phyloP scores from a whole-genome alignment of 2,888 invertebrate species.

The Drosophila emarginata region DNA sequence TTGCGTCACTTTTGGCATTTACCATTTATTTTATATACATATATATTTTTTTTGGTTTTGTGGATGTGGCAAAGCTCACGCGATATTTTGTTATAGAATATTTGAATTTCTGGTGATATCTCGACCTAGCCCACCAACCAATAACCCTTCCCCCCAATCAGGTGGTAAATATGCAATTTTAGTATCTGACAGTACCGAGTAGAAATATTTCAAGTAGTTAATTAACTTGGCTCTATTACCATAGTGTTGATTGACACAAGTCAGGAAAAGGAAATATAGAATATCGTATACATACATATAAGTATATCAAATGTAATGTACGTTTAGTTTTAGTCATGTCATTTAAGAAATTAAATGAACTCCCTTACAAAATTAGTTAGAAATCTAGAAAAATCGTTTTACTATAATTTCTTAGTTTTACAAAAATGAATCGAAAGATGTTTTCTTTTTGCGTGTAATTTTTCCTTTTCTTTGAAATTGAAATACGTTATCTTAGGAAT shows the following conservation, averaged over 20 bases:
- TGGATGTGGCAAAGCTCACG: conserved; percentile 40
- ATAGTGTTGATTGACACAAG: neutral
- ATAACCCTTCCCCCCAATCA: neutral
- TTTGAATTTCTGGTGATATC: conserved; percentile 22
- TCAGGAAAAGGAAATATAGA: neutral
- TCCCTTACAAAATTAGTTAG: no score
- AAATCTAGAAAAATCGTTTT: no score
- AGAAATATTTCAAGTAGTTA: neutral
- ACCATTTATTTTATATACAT: no score
- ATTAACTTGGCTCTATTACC: neutral
- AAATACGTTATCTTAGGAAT: neutral
- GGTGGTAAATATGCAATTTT: conserved; percentile 7
- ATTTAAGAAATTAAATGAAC: no score
- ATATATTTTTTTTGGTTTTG: conserved; percentile 24
- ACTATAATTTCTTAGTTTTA: no score
- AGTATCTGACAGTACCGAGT: conserved; percentile 4
- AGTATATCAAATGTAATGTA: no score
- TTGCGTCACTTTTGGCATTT: conserved; percentile 63
- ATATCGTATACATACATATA: no score
- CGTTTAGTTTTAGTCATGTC: no score
- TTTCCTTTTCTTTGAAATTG: no score
- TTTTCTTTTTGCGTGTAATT: no score
- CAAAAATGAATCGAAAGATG: no score
- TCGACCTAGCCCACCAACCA: conserved; percentile 36
- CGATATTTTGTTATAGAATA: conserved; percentile 23